Conservation (phyloP, 2,113 vertebrate species). For the Lichenostomus cassidix region DNA sequence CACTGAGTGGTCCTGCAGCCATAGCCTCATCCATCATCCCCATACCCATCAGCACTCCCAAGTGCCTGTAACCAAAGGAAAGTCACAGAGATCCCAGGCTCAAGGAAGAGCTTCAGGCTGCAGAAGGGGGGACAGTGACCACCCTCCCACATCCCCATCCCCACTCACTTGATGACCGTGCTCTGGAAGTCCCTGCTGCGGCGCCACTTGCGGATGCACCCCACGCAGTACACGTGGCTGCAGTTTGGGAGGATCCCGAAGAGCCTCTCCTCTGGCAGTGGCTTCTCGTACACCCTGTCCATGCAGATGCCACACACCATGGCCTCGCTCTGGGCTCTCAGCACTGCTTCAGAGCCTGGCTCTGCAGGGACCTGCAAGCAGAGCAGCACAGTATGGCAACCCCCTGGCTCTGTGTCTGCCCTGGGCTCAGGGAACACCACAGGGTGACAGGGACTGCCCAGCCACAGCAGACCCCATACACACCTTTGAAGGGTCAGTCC, state of each 20-base stretch:
- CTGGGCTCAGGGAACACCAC: fast-evolving
- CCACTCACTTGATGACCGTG: slow-evolving; percentile 79
- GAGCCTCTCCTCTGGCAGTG: slow-evolving; percentile 39
- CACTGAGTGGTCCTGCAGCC: not conserved
- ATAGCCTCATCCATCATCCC: not conserved
- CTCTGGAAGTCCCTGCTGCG: slow-evolving; percentile 77
- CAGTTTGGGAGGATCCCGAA: slow-evolving; percentile 90
- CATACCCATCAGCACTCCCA: not conserved
- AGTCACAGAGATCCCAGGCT: not conserved
- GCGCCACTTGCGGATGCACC: slow-evolving; percentile 86
- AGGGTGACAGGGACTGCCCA: fast-evolving
- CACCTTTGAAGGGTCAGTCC: not conserved
- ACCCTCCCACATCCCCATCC: not conserved
- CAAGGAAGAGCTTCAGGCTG: not conserved
- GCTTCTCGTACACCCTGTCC: slow-evolving; percentile 89
- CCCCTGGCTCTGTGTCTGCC: no score
- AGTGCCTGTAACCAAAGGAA: not conserved
- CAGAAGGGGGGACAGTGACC: fast-evolving
- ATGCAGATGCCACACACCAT: slow-evolving; percentile 89
- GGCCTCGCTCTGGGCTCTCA: slow-evolving; percentile 70
- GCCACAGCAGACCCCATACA: not conserved
- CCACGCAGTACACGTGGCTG: slow-evolving; percentile 82
- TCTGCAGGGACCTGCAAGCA: not conserved
- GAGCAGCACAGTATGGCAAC: not conserved
- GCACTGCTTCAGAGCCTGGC: fast-evolving